Base-by-base conservation (phyloP, 2,888 invertebrate species). In the Eilema caniola region DNA sequence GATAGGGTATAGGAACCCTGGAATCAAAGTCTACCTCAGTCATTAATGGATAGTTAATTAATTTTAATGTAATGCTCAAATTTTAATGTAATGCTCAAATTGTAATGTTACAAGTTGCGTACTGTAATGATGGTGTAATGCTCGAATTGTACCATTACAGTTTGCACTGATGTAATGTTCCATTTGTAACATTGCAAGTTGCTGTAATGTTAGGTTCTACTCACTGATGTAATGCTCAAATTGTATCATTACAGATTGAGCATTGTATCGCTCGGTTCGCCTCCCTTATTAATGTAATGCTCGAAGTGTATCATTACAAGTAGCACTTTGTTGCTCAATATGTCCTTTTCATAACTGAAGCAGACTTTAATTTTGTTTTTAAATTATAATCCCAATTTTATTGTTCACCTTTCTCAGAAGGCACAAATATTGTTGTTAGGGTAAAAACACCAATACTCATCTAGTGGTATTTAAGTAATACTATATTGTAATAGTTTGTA, bases 371-470 rank as follows among this genome's bases (percentile, higher is more conserved):
- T 71, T 63, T 60, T 25, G 53, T 53, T 53, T 53, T 47, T 24
- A 20, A 74, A 73, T 60, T 72, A 74, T 23, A 63, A 59, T 53
- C 24, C 25, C 25, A 59, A 57, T 57, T 20, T 66, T 53, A 62
- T 56, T 56, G 57, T n/a, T 66, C 71, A 82, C 78, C 78, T 72
- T 76, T 75, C 76, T 72, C 62, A 33, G 71, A 82, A 83, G 75
- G 82, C 77, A 79, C 78, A 70, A 76, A 64, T 66, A 60, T 73
- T 74, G 73, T 66, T 64, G n/a, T 53, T 24, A 75, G 24, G 63
- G 62, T 64, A 11, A 23, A 60, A 53, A 75, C 77, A 75, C 77
- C 77, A 79, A 72, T 74, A 60, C 24, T 14, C 1, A 16, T 16
- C 31, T 28, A 23, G 25, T 28, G 47, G 8, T 5, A n/a, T 53